Base-by-base conservation (phyloP, 2,797 vertebrate genomes). In the Molossus alvarezi region DNA sequence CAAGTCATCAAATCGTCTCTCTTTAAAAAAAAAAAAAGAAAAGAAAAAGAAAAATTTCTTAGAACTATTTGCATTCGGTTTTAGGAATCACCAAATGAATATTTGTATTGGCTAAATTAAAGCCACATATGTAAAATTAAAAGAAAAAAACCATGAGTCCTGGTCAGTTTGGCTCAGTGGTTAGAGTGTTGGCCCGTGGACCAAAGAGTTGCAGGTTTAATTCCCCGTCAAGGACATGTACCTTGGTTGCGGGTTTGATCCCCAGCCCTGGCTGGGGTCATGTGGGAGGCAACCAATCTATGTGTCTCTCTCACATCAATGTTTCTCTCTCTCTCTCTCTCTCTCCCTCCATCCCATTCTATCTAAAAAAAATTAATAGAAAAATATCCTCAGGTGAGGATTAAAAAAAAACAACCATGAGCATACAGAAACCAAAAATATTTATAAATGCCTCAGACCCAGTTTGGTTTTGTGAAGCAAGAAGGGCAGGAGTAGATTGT, bases 61-160 rank as follows among this genome's bases (percentile, higher is more conserved):
- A 37, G 15, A 82, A 94, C 27, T 55, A 62, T 73, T 45, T 84
- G 29, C 15, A 69, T 37, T 94, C 77, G 67, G 48, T 55, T 75
- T 84, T 60, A 93, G 27, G 23, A 69, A 27, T 83, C 67, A 79
- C 37, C 41, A 84, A 90, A 71, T 75, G 48, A 71, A 37, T 53
- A 87, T 76, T 60, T 65, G n/a, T 45, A 75, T 71, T 58, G 62
- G 18, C 45, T 93, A 55, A 73, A 51, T 80, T 73, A 88, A 94
- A 79, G 37, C 57, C 71, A 87, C 11, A 45, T 79, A 65, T 48
- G 13, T 65, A 88, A 90, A 90, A 83, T 94, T 37, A 25, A 55
- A 88, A 86, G 8, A 75, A 79, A 57, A 11, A 51, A 45, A 45
- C 41, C 6, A 5, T 45, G 41, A 45, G 41, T 45, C 41, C 41